Percentiles rank a stretch among this genome's conserved stretches.
Evolutionary conservation across 2,113 vertebrate species (phyloP).

Genomic region (Lycaon pictus): DNA sequence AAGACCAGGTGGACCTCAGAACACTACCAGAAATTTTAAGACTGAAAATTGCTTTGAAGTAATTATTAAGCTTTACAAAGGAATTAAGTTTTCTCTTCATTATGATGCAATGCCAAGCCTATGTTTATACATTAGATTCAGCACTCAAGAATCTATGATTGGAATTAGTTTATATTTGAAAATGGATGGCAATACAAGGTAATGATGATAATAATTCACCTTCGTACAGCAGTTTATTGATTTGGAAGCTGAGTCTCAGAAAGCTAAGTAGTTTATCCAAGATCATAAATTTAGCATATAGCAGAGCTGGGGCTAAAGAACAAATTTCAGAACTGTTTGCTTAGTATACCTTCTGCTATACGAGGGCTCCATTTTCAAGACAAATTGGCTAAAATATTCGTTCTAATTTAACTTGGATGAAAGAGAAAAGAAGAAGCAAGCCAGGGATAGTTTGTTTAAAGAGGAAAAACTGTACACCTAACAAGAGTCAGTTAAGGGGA

Average conservation of each 20-base stretch:
- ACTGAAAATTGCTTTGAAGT: neutral
- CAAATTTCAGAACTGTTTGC: neutral
- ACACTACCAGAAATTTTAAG: neutral
- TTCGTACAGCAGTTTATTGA: neutral
- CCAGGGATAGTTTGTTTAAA: neutral
- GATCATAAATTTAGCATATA: neutral
- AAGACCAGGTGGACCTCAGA: neutral
- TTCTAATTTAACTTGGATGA: neutral
- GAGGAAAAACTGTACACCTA: neutral
- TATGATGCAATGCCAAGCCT: neutral
- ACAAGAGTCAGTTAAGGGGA: neutral
- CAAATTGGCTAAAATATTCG: neutral
- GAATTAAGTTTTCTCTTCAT: neutral
- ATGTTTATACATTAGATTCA: neutral
- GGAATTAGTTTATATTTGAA: neutral
- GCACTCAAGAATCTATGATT: neutral
- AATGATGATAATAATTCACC: neutral
- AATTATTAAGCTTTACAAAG: neutral
- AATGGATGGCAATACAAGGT: neutral
- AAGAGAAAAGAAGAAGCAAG: neutral
- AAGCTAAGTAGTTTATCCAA: neutral
- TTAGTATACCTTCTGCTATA: neutral
- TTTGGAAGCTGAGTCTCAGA: neutral
- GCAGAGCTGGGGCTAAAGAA: neutral
- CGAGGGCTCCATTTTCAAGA: neutral